Percentiles rank a stretch among this genome's conserved stretches.
These are phyloP conservation scores for Atherinomorus stipes DNA, from an alignment of 2,113 vertebrate species.

Conservation along the genomic window DNA sequence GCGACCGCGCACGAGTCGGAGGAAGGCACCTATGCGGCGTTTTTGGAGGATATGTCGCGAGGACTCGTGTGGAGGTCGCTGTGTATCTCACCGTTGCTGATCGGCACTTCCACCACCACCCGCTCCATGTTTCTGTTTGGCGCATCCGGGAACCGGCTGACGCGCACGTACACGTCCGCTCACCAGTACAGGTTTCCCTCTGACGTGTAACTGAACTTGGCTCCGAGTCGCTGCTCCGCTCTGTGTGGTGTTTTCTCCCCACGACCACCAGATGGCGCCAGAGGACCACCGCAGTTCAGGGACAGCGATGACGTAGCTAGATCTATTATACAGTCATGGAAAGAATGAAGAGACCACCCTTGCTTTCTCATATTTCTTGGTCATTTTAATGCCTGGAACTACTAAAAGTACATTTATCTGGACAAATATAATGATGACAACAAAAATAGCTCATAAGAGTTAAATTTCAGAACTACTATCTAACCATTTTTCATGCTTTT, in stretches of 20 bases:
- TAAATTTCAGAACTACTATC: too few species aligned
- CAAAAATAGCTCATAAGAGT: too few species aligned
- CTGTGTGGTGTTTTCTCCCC: background rate
- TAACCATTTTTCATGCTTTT: too few species aligned
- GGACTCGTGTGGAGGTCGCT: conserved; percentile 35
- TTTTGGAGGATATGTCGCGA: background rate
- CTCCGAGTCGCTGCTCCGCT: conserved; percentile 39
- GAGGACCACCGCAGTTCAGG: background rate
- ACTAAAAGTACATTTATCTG: too few species aligned
- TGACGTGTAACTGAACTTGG: conserved; percentile 84
- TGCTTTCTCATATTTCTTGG: too few species aligned
- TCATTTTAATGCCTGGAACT: too few species aligned
- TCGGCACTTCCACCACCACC: conserved; percentile 76
- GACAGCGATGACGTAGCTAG: too few species aligned
- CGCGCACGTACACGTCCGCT: conserved; percentile 81
- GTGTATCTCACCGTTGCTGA: conserved; percentile 75
- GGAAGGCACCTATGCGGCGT: conserved; percentile 3
- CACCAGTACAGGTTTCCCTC: conserved; percentile 81
- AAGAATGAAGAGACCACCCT: too few species aligned
- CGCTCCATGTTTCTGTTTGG: conserved; percentile 76
- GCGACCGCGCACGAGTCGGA: conserved; percentile 12
- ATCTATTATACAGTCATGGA: too few species aligned
- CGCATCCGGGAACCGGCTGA: conserved; percentile 79
- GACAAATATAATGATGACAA: too few species aligned
- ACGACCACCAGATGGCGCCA: conserved; percentile 54